These are phyloP conservation scores for Dasyurus viverrinus DNA, from an alignment of 2,113 vertebrate species.

Conservation along the genomic window DNA sequence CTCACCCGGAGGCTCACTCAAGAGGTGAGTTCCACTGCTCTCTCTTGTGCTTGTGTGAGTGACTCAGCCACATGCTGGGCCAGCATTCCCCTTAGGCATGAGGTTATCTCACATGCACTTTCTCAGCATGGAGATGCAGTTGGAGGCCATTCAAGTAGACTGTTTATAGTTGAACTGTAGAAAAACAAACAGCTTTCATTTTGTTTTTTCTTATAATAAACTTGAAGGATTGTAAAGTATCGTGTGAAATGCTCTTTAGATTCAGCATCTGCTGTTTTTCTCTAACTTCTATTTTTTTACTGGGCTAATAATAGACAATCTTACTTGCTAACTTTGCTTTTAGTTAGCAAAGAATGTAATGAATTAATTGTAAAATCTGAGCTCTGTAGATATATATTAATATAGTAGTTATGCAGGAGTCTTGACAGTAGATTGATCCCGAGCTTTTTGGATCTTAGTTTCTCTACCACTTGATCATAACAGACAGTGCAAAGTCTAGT, in stretches of 20 bases:
- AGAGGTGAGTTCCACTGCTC: slow-evolving; percentile 86
- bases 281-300: background rate
- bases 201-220: background rate
- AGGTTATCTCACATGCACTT: background rate
- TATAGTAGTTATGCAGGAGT: background rate
- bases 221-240: rapidly evolving
- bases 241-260: background rate
- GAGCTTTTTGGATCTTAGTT: background rate
- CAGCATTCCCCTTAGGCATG: background rate
- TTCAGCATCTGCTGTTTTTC: background rate
- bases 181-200: background rate
- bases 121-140: background rate
- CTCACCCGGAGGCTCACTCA: slow-evolving; percentile 97
- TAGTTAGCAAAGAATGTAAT: background rate
- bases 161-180: background rate
- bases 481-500: background rate
- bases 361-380: background rate
- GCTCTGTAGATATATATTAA: background rate
- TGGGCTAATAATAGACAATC: background rate
- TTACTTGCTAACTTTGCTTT: slow-evolving; percentile 29
- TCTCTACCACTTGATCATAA: background rate
- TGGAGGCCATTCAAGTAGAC: background rate
- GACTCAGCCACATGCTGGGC: background rate
- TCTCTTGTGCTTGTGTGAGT: background rate
- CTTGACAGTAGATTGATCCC: background rate